These are phyloP conservation scores for Cantharis flavilabris DNA, from an alignment of 2,888 invertebrate species.

Conservation along the genomic window DNA sequence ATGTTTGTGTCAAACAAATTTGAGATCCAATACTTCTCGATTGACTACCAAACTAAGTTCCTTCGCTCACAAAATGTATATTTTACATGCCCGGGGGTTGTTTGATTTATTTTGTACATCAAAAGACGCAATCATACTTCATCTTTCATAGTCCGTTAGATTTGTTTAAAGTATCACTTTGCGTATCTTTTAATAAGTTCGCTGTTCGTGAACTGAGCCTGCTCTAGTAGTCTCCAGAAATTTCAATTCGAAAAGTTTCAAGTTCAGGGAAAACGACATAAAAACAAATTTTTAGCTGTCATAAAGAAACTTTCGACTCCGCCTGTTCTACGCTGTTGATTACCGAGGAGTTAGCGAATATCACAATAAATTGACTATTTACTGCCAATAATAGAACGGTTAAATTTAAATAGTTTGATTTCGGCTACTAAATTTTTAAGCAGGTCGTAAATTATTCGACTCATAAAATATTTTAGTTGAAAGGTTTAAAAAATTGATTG, in stretches of 20 bases:
- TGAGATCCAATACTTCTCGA: conserved; percentile 33
- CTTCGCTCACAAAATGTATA: conserved; percentile 27
- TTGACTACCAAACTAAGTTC: conserved; percentile 9
- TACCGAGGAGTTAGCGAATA: neutral
- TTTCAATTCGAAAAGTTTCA: neutral
- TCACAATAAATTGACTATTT: neutral
- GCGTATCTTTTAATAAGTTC: neutral
- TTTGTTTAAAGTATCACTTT: conserved; percentile 6
- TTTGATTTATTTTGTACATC: conserved; percentile 40
- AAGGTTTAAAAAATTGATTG: neutral
- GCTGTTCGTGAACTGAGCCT: neutral
- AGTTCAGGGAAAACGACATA: neutral
- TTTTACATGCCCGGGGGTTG: conserved; percentile 34
- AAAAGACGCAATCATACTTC: conserved; percentile 40
- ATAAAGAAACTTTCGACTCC: neutral
- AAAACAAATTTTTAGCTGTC: neutral
- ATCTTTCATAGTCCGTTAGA: conserved; percentile 37
- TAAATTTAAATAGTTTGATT: neutral
- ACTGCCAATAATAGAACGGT: neutral
- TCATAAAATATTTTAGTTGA: neutral
- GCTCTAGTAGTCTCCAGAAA: neutral
- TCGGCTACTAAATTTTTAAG: neutral
- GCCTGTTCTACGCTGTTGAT: neutral
- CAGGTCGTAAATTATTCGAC: neutral
- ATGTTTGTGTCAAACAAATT: conserved; percentile 31